phyloP scores from a whole-genome alignment of 2,888 invertebrate genomes.

The Cataglyphis livida region DNA sequence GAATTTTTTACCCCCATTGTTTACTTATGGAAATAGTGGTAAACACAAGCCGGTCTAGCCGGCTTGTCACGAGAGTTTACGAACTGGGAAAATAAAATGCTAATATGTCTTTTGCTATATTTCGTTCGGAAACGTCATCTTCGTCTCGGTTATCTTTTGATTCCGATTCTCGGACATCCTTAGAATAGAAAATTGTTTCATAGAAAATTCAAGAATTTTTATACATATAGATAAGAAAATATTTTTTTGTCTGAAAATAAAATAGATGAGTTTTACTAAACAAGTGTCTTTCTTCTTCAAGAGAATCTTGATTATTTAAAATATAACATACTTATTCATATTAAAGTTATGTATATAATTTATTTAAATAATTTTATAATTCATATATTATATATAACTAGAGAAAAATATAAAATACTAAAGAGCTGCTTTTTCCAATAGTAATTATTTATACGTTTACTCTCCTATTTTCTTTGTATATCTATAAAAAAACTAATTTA shows the following conservation, averaged over 20 bases:
- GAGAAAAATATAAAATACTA: background rate
- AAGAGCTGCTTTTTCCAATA: background rate
- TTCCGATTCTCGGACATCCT: conserved; percentile 1
- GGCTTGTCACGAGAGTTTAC: conserved; percentile 59
- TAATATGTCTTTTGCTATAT: conserved; percentile 79
- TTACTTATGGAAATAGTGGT: conserved; percentile 53
- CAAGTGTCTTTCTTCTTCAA: background rate
- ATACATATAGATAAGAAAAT: background rate
- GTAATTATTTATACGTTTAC: background rate
- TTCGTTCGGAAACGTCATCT: conserved; percentile 63
- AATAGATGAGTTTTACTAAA: background rate
- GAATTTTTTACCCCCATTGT: conserved; percentile 28
- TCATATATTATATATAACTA: background rate
- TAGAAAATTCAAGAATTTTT: conserved; percentile 21
- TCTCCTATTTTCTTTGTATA: background rate
- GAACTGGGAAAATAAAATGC: conserved; percentile 74
- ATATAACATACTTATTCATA: background rate
- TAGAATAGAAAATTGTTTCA: background rate
- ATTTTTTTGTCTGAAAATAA: background rate
- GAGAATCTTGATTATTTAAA: background rate
- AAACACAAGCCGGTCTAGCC: conserved; percentile 56
- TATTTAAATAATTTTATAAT: background rate
- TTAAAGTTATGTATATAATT: background rate
- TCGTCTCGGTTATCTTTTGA: conserved; percentile 55
- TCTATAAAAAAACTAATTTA: background rate